Evolutionary conservation across 2,888 invertebrate species (phyloP).

Genomic region (Leptinotarsa peninsularis): DNA sequence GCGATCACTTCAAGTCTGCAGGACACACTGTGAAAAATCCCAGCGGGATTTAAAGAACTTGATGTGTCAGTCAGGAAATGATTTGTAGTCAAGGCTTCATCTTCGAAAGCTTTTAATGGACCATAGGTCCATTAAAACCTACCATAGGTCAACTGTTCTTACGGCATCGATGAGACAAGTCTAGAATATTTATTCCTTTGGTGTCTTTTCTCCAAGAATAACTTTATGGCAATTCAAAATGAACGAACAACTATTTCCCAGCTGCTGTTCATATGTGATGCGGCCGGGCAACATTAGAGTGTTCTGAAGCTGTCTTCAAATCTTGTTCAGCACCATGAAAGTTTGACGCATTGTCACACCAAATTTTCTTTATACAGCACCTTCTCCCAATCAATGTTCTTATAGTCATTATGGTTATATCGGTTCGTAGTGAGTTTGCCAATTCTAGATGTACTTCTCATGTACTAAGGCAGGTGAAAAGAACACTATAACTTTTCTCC

Average conservation of each 20-base stretch:
- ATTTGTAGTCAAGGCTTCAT: not conserved
- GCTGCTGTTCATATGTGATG: not conserved
- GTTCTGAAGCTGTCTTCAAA: not conserved
- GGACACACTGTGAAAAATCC: not conserved
- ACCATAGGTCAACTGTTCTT: not conserved
- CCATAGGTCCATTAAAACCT: not conserved
- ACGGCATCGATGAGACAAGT: not conserved
- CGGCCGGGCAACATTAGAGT: not conserved
- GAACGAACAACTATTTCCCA: not conserved
- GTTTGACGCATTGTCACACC: not conserved
- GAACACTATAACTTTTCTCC: not conserved
- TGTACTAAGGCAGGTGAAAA: not conserved
- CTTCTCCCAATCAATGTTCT: not conserved
- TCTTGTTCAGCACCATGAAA: not conserved
- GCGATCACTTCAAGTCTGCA: not conserved
- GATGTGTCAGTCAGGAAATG: not conserved
- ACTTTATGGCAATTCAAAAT: not conserved
- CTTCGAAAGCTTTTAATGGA: not conserved
- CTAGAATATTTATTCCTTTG: not conserved
- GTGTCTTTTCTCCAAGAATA: not conserved
- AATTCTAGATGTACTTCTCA: not conserved
- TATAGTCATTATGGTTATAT: not conserved
- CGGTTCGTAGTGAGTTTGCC: not conserved
- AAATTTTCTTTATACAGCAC: slow-evolving; percentile 2
- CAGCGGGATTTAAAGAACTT: not conserved